Base-by-base conservation (phyloP, 2,113 vertebrate genomes). In the Illadopsis cleaveri region DNA sequence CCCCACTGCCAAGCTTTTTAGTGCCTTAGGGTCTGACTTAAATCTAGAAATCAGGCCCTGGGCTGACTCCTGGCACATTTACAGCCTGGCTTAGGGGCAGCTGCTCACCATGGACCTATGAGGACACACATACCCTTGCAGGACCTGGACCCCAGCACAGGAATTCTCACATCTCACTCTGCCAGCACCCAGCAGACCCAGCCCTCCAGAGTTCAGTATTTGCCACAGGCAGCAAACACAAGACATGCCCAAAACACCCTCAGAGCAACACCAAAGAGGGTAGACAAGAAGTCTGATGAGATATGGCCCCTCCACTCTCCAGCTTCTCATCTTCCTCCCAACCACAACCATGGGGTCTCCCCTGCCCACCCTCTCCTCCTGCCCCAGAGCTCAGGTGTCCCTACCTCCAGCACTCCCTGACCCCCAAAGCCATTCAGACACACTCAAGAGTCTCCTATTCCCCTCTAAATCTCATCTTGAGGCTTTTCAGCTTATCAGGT, bases 31-130 rank as follows among this genome's bases (percentile, higher is more conserved):
- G 62, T 40, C 61, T 82, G 42, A 45, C 33, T 58, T 7, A 33
- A 42, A 68, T 8, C 33, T 23, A 35, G 35, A 44, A 38, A 61
- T 65, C 21, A 13, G 24, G 28, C 16, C 35, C 42, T 10, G 1
- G 19, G 3, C 38, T 42, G 28, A 45, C 15, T 58, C 47, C n/a
- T 62, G 82, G 47, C 62, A 15, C 5, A 5, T 48, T 27, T 35
- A 18, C 54, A 64, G 47, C 20, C 28, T 1, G 1, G 12, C 17
- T 17, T 20, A 37, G 53, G 70, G 30, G 15, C 44, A 58, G 30
- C 35, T 77, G 68, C 62, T 45, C 56, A 47, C 37, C 15, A 2
- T 0, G 24, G 66, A 66, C 44, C 48, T 50, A 2, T 0, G 0
- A 20, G 37, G 66, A 86, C n/a, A 42, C 50, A 27, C 10, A 42